phyloP scores from a whole-genome alignment of 2,113 vertebrate species.

The Ondatra zibethicus region DNA sequence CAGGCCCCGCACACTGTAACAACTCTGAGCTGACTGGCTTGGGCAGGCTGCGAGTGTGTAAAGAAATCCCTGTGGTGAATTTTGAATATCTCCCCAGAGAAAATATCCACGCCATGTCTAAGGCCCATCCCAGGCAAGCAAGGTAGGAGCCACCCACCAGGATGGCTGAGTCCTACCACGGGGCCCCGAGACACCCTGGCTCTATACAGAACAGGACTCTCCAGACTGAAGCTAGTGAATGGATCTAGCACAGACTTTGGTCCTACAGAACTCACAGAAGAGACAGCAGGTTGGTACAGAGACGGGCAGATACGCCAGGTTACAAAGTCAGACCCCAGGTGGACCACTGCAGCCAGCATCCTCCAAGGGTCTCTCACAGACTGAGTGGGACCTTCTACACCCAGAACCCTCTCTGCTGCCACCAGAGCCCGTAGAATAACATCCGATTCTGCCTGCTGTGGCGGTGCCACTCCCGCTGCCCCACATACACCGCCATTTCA shows the following conservation, averaged over 20 bases:
- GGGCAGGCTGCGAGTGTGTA: not conserved
- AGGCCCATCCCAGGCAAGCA: not conserved
- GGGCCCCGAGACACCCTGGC: rapidly evolving
- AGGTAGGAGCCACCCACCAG: not conserved
- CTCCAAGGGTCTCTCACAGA: not conserved
- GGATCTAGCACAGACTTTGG: not conserved
- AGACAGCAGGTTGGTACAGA: not conserved
- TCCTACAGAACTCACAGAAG: not conserved
- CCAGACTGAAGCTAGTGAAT: not conserved
- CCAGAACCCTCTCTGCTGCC: not conserved
- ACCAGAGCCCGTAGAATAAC: not conserved
- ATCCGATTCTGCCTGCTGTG: not conserved
- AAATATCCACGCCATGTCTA: not conserved
- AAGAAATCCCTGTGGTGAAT: not conserved
- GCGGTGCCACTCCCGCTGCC: not conserved
- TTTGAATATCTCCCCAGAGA: not conserved
- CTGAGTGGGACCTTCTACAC: not conserved
- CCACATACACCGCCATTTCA: not conserved
- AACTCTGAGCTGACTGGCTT: not conserved
- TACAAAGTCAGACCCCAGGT: not conserved
- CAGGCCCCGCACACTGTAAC: not conserved
- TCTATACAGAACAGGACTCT: not conserved
- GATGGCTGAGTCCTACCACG: not conserved
- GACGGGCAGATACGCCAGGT: not conserved
- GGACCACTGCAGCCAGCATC: not conserved